phyloP scores from a whole-genome alignment of 2,888 invertebrate genomes.

The Asteroscopus sphinx region DNA sequence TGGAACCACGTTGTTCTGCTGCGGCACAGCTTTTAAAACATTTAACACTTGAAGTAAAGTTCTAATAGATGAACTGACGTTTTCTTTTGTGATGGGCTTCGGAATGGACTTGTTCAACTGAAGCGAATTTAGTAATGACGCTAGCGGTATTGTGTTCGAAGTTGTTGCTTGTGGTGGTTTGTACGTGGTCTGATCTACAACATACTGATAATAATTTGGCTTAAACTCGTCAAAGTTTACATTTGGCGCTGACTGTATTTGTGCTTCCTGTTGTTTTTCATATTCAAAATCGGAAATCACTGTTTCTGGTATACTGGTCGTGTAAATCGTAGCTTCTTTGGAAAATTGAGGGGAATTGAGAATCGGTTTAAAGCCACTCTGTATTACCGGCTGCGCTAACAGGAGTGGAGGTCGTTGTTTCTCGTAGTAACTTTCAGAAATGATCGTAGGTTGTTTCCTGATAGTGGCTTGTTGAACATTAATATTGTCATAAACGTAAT shows the following conservation, averaged over 20 bases:
- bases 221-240: constrained; percentile 60
- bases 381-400: constrained; percentile 71
- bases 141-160: constrained; percentile 71
- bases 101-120: constrained; percentile 94
- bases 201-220: constrained; percentile 76
- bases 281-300: constrained; percentile 56
- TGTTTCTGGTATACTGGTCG: constrained; percentile 59
- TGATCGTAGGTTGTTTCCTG: constrained; percentile 73
- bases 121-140: constrained; percentile 92
- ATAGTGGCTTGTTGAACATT: constrained; percentile 63
- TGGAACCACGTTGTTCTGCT: constrained; percentile 79
- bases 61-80: constrained; percentile 94
- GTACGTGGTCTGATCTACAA: constrained; percentile 66
- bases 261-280: constrained; percentile 63
- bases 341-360: constrained; percentile 60
- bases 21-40: constrained; percentile 89
- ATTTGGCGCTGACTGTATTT: constrained; percentile 60
- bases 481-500: constrained; percentile 70
- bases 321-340: constrained; percentile 67
- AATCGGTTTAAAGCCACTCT: constrained; percentile 83
- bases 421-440: constrained; percentile 83
- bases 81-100: constrained; percentile 93
- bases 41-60: constrained; percentile 94
- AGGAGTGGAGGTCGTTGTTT: constrained; percentile 67
- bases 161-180: constrained; percentile 62